Percentiles rank a stretch among this genome's conserved stretches.
Evolutionary conservation across 2,888 invertebrate species (phyloP).

Genomic region (Meghimatium bilineatum): DNA sequence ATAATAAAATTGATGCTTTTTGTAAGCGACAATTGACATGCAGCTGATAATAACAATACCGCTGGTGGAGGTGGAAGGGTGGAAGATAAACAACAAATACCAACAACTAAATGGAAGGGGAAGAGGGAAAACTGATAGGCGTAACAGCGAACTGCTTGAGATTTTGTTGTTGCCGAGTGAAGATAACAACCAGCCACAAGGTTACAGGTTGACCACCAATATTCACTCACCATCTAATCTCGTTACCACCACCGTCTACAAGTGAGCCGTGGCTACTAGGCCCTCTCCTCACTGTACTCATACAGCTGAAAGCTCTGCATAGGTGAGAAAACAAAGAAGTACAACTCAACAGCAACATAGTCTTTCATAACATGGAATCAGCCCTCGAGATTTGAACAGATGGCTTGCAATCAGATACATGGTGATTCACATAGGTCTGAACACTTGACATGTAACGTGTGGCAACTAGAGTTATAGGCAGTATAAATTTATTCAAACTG

Average conservation of each 20-base stretch:
- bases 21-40: slow-evolving; percentile 34
- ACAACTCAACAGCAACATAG: not conserved
- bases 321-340: slow-evolving; percentile 40
- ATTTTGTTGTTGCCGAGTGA: not conserved
- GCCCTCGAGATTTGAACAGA: not conserved
- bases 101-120: slow-evolving; percentile 1
- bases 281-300: slow-evolving; percentile 41
- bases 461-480: no score
- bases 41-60: slow-evolving; percentile 34
- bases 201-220: slow-evolving; percentile 21
- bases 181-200: slow-evolving; percentile 34
- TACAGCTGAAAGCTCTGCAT: slow-evolving; percentile 49
- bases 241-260: slow-evolving; percentile 25
- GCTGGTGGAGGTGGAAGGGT: not conserved
- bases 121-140: not conserved
- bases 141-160: slow-evolving; percentile 4
- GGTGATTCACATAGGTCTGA: no score
- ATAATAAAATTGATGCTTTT: not conserved
- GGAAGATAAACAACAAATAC: not conserved
- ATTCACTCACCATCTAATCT: slow-evolving; percentile 34
- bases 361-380: not conserved
- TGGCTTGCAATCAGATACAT: not conserved
- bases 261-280: slow-evolving; percentile 24
- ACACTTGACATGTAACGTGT: no score
- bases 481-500: no score